Conservation (phyloP, 2,113 vertebrate species). For the Taxidea taxus region DNA sequence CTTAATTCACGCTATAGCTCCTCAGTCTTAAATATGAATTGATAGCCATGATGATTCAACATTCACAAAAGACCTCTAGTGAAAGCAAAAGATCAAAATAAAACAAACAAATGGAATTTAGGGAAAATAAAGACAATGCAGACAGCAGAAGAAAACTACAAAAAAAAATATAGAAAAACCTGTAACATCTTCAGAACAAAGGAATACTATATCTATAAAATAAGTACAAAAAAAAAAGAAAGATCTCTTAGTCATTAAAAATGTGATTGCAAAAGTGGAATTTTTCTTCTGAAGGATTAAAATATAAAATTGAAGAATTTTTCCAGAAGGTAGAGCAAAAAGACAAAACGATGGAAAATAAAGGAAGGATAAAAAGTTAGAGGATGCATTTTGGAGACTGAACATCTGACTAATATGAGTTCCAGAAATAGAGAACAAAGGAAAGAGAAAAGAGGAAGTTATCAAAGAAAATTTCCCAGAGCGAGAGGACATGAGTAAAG, state of each 20-base stretch:
- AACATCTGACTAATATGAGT: neutral
- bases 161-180: neutral
- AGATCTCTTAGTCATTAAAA: neutral
- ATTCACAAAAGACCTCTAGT: neutral
- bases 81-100: neutral
- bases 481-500: neutral
- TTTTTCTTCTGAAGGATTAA: neutral
- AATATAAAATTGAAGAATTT: neutral
- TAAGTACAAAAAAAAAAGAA: neutral
- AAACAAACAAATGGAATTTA: neutral
- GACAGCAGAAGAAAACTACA: neutral
- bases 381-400: neutral
- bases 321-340: neutral
- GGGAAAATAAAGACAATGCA: neutral
- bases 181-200: neutral
- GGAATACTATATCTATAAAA: neutral
- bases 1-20: neutral
- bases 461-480: neutral
- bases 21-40: neutral
- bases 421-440: neutral
- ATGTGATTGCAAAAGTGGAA: neutral
- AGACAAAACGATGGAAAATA: neutral
- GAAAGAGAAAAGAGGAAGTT: neutral
- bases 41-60: neutral
- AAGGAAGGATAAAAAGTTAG: neutral